Base-by-base conservation (phyloP, 2,888 invertebrate genomes). In the Alloscopus bannaensis region DNA sequence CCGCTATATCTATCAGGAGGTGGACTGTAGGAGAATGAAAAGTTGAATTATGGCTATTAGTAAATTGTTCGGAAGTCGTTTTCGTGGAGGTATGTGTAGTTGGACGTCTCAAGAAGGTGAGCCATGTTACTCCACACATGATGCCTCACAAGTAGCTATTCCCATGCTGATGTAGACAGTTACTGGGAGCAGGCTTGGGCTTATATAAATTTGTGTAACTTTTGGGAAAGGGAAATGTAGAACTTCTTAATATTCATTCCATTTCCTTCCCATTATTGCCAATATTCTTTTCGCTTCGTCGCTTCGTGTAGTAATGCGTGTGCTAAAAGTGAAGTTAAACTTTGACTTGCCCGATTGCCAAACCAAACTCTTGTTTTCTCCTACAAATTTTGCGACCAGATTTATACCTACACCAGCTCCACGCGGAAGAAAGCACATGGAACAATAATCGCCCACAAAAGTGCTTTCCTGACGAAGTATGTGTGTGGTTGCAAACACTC, bases 21-120 rank as follows among this genome's bases (percentile, higher is more conserved):
- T 6, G 16, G 31, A 16, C 8, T 36, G 50, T 47, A 47, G 42
- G 40, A 57, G 31, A 72, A 52, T 52, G 52, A 55, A 77, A 69
- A 77, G 77, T 77, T 77, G 69, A 77, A 77, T 77, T 70, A 77
- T 77, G 77, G 77, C 70, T 70, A 77, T 77, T 77, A 77, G 70
- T 77, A 77, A 77, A 77, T 77, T 77, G 77, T 65, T 77, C 77
- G 70, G 77, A 77, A 77, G 77, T 77, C 77, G 70, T 77, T 77
- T 65, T 36, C 36, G 6, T 36, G 36, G 13, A 36, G 8, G 47
- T 13, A 47, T 47, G 6, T 47, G 4, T 47, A 13, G 8, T 6
- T 13, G 11, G 4, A 47, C n/a, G 18, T 13, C 47, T 3, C 6
- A 36, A 36, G 6, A 6, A 13, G 8, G 13, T 36, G 8, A 36